phyloP scores from a whole-genome alignment of 2,797 vertebrate species.

The Podarcis siculus region DNA sequence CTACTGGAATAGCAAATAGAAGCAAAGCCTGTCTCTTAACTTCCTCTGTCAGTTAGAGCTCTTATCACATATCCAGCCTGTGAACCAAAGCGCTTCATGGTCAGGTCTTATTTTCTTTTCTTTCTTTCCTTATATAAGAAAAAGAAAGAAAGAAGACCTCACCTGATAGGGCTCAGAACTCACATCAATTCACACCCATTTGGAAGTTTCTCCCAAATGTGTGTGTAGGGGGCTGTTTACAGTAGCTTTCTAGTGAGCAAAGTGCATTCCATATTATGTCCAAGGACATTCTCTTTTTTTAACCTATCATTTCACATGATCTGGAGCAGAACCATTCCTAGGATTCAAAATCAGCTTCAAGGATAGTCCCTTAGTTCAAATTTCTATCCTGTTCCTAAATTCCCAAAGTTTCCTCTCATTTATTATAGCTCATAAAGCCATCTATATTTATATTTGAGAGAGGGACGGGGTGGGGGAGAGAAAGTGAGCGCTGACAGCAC shows the following conservation, averaged over 20 bases:
- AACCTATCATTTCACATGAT: background rate
- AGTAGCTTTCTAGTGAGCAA: background rate
- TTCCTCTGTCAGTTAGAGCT: background rate
- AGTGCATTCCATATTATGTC: background rate
- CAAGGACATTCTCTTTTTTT: background rate
- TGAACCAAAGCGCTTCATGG: background rate
- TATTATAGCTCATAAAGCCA: background rate
- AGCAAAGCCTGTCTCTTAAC: slow-evolving; percentile 9
- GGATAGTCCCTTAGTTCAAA: background rate
- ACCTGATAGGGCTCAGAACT: background rate
- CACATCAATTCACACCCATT: background rate
- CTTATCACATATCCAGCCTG: background rate
- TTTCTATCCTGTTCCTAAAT: background rate
- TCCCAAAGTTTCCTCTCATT: background rate
- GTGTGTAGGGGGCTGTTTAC: background rate
- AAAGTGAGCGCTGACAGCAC: background rate
- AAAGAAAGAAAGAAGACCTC: background rate
- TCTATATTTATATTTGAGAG: background rate
- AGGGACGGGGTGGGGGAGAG: background rate
- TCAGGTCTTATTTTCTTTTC: background rate
- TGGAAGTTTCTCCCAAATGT: background rate
- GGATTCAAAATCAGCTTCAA: background rate
- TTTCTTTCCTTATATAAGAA: background rate
- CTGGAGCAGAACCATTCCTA: background rate
- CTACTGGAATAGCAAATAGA: background rate